Evolutionary conservation across 2,797 vertebrate species (phyloP).

Genomic region (Enteromius treurensis): DNA sequence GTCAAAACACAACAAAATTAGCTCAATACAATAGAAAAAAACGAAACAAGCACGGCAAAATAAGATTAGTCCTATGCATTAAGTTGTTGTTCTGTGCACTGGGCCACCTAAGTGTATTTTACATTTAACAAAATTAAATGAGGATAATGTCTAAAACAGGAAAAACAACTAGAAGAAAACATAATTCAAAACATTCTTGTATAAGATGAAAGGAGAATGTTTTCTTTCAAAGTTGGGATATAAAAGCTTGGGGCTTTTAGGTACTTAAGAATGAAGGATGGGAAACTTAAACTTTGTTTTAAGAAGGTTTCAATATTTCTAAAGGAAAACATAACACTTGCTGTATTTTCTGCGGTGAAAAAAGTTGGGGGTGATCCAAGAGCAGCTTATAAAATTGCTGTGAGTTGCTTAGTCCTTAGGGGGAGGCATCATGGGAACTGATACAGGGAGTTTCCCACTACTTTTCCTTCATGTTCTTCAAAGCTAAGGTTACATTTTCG

Average conservation of each 20-base stretch:
- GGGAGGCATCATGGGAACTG: conserved; percentile 37
- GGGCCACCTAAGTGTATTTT: no score
- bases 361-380: background rate
- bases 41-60: no score
- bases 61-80: no score
- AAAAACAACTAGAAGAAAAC: background rate
- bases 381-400: background rate
- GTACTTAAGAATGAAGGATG: background rate
- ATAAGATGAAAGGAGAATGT: background rate
- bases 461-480: conserved; percentile 44
- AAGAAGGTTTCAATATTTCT: conserved; percentile 1
- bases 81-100: no score
- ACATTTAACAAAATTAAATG: background rate
- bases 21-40: no score
- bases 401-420: conserved; percentile 30
- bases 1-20: no score
- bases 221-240: conserved; percentile 5
- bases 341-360: background rate
- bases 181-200: background rate
- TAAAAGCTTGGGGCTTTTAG: background rate
- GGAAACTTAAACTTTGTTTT: background rate
- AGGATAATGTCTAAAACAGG: background rate
- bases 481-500: conserved; percentile 42
- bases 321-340: background rate
- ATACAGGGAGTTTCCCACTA: conserved; percentile 49